Base-by-base conservation (phyloP, 2,888 invertebrate species). In the Azorinus chamasolen region DNA sequence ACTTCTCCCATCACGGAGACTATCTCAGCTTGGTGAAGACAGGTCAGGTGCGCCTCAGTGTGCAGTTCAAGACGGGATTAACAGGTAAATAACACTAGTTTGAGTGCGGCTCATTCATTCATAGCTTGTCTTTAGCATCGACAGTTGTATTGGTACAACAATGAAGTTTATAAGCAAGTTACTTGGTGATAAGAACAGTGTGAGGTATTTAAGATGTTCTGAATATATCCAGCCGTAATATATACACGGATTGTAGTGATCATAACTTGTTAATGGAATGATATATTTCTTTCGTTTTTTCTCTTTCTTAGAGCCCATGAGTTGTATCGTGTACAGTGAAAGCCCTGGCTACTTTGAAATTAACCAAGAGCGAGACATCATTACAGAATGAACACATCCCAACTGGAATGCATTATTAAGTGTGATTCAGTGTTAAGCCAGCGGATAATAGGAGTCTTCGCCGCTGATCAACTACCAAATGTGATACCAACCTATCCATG, bases 321-420 rank as follows among this genome's bases (percentile, higher is more conserved):
- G 24, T 24, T 57, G 57, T 43, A 57, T 57, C 57, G 57, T 57
- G 16, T 57, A 57, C 25, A 24, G 24, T 14, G 43, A 57, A 25
- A 12, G 20, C 22, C 57, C 43, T 22, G 70, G 50, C 4, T 50
- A 41, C 39, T 50, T 63, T 4, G 63, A 71, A 41, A 63, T 71
- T 20, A 71, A 57, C 14, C 37, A 63, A 24, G 63, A 63, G 16
- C 37, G 68, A 27, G 68, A 68, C 45, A 41, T 68, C 37, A 68
- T 68, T 45, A 24, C 39, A 32, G 45, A 37, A 71, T 70, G 70
- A 54, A 71, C 43, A 71, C 71, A 18, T 71, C 71, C 4, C 71
- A 71, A 48, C 53, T 71, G 25, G 37, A 57, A 45, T 71, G 64
- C 45, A 64, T 55, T 63, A 64, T 71, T 14, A 25, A 64, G 12